Evolutionary conservation across 1,140 invertebrate species (phyloP).

Genomic region (Caenorhabditis briggsae): DNA sequence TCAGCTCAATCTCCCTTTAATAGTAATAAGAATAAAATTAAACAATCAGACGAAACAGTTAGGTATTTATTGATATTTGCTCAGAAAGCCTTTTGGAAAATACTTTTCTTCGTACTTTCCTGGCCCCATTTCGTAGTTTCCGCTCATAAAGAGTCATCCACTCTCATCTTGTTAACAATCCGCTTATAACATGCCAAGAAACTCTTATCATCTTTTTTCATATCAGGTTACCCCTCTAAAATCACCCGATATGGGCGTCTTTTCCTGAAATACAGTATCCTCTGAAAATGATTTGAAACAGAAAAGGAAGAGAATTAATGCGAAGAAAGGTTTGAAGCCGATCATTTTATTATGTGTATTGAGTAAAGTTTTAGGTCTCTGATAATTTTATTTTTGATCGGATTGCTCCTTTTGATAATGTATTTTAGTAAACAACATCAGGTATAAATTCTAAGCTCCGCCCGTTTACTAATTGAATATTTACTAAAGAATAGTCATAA

Average conservation of each 20-base stretch:
- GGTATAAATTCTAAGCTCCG: background rate
- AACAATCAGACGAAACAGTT: no score
- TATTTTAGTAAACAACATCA: constrained; percentile 2
- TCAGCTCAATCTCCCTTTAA: no score
- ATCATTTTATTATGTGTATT: background rate
- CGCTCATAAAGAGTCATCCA: background rate
- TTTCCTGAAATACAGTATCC: background rate
- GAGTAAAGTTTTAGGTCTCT: background rate
- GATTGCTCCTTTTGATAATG: constrained; percentile 1
- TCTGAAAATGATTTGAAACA: background rate
- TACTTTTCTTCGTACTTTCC: background rate
- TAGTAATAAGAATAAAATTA: no score
- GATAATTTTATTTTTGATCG: background rate
- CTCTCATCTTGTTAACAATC: constrained; percentile 15
- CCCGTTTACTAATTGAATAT: background rate
- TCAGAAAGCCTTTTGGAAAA: background rate
- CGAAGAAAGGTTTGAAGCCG: background rate
- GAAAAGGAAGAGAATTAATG: constrained; percentile 5
- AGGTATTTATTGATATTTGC: background rate
- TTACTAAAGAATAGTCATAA: background rate
- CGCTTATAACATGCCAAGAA: background rate
- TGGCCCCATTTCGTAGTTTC: background rate
- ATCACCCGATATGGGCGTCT: constrained; percentile 20
- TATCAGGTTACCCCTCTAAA: constrained; percentile 13
- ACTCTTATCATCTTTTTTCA: background rate